These are phyloP conservation scores for Polyommatus icarus DNA, from an alignment of 2,888 invertebrate species.

Conservation along the genomic window DNA sequence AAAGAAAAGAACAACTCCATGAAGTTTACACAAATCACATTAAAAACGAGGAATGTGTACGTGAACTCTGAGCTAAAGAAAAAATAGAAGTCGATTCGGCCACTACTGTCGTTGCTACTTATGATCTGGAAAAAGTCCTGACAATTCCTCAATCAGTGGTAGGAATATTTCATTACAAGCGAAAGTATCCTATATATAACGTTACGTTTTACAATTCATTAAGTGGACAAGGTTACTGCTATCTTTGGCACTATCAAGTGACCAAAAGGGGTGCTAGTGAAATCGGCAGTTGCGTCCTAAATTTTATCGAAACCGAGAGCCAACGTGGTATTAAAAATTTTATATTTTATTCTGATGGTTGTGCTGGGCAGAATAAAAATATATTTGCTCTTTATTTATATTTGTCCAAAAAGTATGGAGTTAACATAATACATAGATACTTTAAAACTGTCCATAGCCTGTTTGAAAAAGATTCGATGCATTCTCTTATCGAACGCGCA, in stretches of 20 bases:
- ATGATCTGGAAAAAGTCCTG: constrained; percentile 32
- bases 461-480: constrained; percentile 38
- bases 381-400: constrained; percentile 25
- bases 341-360: neutral
- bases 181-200: constrained; percentile 36
- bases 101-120: constrained; percentile 15
- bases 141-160: constrained; percentile 31
- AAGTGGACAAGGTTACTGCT: constrained; percentile 27
- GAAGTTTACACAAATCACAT: constrained; percentile 14
- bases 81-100: constrained; percentile 2
- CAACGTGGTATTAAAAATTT: constrained; percentile 23
- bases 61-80: constrained; percentile 16
- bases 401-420: neutral
- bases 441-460: constrained; percentile 38
- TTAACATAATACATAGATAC: constrained; percentile 35
- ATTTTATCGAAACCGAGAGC: constrained; percentile 21
- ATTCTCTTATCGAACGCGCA: constrained; percentile 33
- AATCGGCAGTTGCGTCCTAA: constrained; percentile 25
- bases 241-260: constrained; percentile 27
- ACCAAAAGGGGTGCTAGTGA: constrained; percentile 27
- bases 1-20: constrained; percentile 26
- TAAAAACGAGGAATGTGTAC: constrained; percentile 22
- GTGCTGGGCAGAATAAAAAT: constrained; percentile 23
- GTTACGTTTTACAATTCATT: constrained; percentile 31
- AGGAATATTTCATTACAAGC: constrained; percentile 36